Base-by-base conservation (phyloP, 2,888 invertebrate genomes). In the Cosmorhoe ocellata region DNA sequence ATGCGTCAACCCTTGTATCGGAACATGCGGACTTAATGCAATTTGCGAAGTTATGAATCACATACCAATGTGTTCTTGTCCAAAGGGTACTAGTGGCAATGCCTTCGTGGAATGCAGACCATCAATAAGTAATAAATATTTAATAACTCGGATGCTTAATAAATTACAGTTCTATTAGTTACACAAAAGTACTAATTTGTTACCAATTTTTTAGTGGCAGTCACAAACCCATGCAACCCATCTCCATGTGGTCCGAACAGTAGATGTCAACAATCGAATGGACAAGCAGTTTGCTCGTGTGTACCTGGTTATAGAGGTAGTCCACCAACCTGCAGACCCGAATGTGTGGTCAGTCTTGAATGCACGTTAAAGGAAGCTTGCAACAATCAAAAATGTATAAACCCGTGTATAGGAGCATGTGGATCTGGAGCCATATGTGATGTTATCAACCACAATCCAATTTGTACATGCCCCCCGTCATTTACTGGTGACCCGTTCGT, bases 351-450 rank as follows among this genome's bases (percentile, higher is more conserved):
- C 53, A 94, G 94, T 74, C 90, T 94, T 0, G 95, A 95, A 74
- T 96, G 96, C 70, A 78, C 93, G 9, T 91, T 93, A 57, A 93
- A 93, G 60, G 87, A 92, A 71, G 94, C 95, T 38, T 95, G 95
- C 67, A 94, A 93, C 56, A 93, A 92, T 73, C 92, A 94, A 73
- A 94, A 94, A 79, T 96, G 96, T 78, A 80, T 92, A 50, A 93
- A 96, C 79, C 95, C 96, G 1, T 96, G 96, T 68, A 92, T 94
- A 11, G 95, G 94, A 33, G 93, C 94, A n/a, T 96, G 96, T 67
- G 96, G 95, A 10, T 84, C 92, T 44, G 92, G 91, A 48, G 95
- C 96, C 0, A 82, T 93, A 41, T 96, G 96, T 71, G 92, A 90
- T 59, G 94, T 95, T 14, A 92, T 94, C 43, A 94, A 95, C 72